Conservation (phyloP, 2,113 vertebrate genomes). For the Taxidea taxus region DNA sequence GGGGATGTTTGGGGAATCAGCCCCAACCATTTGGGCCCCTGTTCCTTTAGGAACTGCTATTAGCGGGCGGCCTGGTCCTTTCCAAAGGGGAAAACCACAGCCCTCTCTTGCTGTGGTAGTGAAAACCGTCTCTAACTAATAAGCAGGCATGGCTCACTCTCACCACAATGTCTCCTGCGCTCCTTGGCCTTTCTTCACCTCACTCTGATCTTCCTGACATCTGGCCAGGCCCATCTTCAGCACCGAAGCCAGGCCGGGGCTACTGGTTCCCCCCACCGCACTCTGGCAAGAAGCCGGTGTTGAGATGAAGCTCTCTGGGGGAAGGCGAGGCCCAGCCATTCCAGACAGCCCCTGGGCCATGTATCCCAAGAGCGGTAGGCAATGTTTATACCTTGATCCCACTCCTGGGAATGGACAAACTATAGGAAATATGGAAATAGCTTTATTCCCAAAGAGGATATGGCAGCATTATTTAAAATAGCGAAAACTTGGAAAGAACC, state of each 20-base stretch:
- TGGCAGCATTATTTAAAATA: neutral
- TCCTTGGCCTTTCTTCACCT: neutral
- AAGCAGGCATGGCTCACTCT: no score
- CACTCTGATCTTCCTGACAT: neutral
- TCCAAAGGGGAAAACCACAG: neutral
- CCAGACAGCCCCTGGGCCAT: neutral
- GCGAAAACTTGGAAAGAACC: conserved; percentile 12
- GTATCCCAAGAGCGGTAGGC: neutral
- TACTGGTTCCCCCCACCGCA: neutral
- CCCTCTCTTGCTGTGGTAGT: neutral
- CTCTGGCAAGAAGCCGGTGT: neutral
- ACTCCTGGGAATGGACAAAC: neutral
- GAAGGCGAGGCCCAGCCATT: neutral
- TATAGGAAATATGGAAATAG: neutral
- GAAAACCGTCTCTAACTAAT: neutral
- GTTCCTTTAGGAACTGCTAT: neutral
- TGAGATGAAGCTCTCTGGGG: neutral
- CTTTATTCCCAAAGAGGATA: neutral
- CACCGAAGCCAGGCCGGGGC: neutral
- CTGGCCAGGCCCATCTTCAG: neutral
- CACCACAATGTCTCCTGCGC: fast-evolving
- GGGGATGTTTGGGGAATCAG: neutral
- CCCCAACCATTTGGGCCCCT: neutral
- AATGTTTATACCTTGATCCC: neutral
- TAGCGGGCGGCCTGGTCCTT: neutral